Evolutionary conservation across 2,888 invertebrate genomes (phyloP), one percentile per base, ranked within the genome.

Genomic region (Apeira syringaria): DNA sequence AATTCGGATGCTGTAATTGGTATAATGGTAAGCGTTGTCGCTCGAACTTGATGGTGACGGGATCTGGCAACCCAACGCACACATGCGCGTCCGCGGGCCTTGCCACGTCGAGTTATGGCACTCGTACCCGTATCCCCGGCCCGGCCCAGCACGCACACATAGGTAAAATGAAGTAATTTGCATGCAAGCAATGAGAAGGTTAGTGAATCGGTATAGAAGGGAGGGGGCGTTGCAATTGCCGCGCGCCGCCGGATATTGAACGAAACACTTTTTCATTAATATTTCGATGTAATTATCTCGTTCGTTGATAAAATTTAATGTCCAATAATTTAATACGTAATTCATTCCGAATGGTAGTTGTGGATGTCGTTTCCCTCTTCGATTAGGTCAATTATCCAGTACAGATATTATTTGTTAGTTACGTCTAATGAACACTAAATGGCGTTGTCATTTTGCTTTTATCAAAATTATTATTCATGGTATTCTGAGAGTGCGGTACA

Each of bases 171-270:
- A 62, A 69, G 63, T 69, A 67, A 61, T 66, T 71, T 74, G 82
- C 74, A 62, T 61, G 75, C 61, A 77, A 77, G 81, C 83, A 79
- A 80, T 77, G 80, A 79, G 80, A 87, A 89, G 88, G 88, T 89
- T 88, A 88, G 88, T 87, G 88, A 85, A 80, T 84, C 61, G 81
- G 80, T 74, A 73, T 75, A 77, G 70, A 64, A 59, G 64, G 12
- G 28, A 27, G 68, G 68, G 68, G 68, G 68, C 66, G 72, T 62
- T 56, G 64, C 65, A 60, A 51, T 39, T 53, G 62, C 52, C 30
- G 40, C 49, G 47, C 58, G 53, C 53, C 52, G 51, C 4, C 4
- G 15, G 15, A 56, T 50, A 56, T 50, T 46, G 47, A 61, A 67
- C 53, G 63, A 66, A 61, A 50, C 61, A 67, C 56, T 68, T 73